Evolutionary conservation across 2,888 invertebrate genomes (phyloP), one percentile per base, ranked within the genome.

Genomic region (Mesoligia furuncula): DNA sequence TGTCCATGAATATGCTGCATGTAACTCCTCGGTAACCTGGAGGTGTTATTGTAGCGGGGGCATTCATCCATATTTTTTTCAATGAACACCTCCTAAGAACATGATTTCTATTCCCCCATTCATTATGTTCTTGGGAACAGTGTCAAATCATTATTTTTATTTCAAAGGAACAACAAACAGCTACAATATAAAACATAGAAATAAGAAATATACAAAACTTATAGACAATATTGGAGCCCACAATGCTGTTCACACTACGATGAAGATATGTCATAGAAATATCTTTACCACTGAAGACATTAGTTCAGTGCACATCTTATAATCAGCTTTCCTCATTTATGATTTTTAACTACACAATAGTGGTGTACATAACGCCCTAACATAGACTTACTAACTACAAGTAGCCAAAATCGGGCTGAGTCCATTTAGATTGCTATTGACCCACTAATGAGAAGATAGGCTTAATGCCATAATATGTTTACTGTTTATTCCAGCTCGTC

Each of bases 401-500:
- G 4, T n/a, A 57, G n/a, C 11, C 11, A 36, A 0, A 3, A n/a
- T 24, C n/a, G 54, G 0, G 9, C 11, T 0, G 11, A 54, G 24
- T 20, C 51, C 2, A 7, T 20, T 51, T 51, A 54, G 24, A 54
- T 11, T 54, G 54, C 4, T 54, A 24, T 54, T 3, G 9, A 54
- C 9, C n/a, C 24, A 0, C 24, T n/a, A n/a, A 57, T n/a, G 13
- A 51, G 20, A 20, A 20, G 20, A 1, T 68, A 31, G 15, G 45
- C 3, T 20, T 3, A 31, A 31, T 39, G 13, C 9, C 7, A 2
- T 31, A 64, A 2, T 31, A 11, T 57, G 1, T 73, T 15, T 67
- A 20, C 54, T 79, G 31, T 62, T 69, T 27, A 72, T 80, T 90
- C 73, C 89, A 98, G 98, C 97, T 86, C 98, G 99, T 0, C 98